phyloP scores from a whole-genome alignment of 2,888 invertebrate genomes.

The Apamea sordens region DNA sequence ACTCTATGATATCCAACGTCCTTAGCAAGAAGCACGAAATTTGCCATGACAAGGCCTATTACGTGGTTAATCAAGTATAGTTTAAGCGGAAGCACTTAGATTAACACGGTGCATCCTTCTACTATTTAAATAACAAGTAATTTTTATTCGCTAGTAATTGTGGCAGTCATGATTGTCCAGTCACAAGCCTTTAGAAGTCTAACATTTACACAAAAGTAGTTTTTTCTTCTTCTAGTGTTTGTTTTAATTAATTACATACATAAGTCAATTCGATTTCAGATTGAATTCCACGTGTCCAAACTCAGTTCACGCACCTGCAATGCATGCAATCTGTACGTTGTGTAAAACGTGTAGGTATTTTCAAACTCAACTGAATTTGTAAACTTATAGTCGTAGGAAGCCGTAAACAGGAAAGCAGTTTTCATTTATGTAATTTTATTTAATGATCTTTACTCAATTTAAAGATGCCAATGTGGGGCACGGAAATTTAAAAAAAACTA shows the following conservation, averaged over 20 bases:
- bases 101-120: constrained; percentile 34
- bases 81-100: constrained; percentile 29
- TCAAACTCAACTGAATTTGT: neutral
- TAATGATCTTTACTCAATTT: neutral
- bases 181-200: constrained; percentile 21
- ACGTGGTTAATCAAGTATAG: constrained; percentile 18
- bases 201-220: constrained; percentile 30
- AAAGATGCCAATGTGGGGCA: too few relatives aligned
- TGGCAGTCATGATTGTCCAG: constrained; percentile 15
- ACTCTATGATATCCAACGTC: constrained; percentile 21
- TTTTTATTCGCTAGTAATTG: constrained; percentile 13
- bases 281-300: constrained; percentile 9
- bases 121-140: constrained; percentile 8
- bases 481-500: neutral
- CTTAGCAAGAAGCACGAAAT: constrained; percentile 28
- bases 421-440: neutral
- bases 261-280: constrained; percentile 12
- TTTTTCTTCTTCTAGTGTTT: neutral
- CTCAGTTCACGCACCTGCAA: constrained; percentile 18
- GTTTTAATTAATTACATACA: constrained; percentile 28
- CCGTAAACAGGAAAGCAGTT: too few relatives aligned
- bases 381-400: too few relatives aligned
- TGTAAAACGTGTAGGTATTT: constrained; percentile 16
- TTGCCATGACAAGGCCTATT: constrained; percentile 25
- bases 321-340: constrained; percentile 10